Conservation (phyloP, 2,113 vertebrate species). For the Phocoena sinus region DNA sequence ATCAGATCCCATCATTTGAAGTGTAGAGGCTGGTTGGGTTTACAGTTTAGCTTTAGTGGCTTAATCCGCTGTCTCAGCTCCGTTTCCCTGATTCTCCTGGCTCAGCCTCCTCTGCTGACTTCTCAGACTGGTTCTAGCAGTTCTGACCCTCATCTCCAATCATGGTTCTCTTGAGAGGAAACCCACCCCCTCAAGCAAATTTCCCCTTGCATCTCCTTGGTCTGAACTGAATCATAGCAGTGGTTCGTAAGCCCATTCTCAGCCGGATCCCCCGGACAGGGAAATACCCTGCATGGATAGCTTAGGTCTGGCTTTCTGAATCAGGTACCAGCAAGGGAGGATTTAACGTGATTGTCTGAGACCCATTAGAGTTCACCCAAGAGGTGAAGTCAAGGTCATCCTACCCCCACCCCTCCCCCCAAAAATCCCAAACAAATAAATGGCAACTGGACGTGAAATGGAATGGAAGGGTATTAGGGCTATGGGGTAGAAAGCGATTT, state of each 20-base stretch:
- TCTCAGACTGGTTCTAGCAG: not conserved
- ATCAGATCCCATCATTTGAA: not conserved
- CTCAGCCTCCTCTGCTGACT: not conserved
- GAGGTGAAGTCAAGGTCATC: not conserved
- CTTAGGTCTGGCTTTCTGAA: not conserved
- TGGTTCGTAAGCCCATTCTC: not conserved
- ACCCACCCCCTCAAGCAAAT: not conserved
- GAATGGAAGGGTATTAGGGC: not conserved
- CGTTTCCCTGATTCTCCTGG: not conserved
- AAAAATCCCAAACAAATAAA: not conserved
- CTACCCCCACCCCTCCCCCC: rapidly evolving
- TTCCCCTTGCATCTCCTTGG: not conserved
- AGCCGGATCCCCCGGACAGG: not conserved
- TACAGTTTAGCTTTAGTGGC: not conserved
- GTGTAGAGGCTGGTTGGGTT: not conserved
- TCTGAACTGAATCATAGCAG: not conserved
- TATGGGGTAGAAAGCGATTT: not conserved
- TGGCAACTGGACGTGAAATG: not conserved
- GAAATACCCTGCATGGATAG: not conserved
- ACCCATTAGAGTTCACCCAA: not conserved
- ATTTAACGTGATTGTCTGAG: not conserved
- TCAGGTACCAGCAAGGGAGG: not conserved
- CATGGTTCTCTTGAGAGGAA: not conserved
- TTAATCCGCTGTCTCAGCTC: not conserved
- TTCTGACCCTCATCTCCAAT: not conserved